A percentile compares a stretch with the other conserved stretches of the same genome.
Conservation (phyloP, 1,140 invertebrate genomes). For the Sogatella furcifera region DNA sequence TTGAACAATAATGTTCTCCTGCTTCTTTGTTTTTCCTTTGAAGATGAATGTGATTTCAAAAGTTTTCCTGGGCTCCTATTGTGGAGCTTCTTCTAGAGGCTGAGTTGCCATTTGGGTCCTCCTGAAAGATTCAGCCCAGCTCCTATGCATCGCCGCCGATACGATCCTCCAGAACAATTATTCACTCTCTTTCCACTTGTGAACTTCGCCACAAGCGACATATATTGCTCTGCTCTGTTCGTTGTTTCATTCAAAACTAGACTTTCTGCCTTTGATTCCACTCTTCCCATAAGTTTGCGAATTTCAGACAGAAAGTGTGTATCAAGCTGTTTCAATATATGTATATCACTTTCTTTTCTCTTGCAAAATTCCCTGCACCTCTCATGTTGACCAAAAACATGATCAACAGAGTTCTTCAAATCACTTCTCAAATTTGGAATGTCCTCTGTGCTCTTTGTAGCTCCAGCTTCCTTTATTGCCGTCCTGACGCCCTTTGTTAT, state of each 20-base stretch:
- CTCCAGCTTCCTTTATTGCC: neutral
- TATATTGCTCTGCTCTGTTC: neutral
- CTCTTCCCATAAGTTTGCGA: neutral
- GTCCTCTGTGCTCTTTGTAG: neutral
- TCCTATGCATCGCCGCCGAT: neutral
- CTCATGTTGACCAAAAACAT: neutral
- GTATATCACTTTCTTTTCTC: neutral
- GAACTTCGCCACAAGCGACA: neutral
- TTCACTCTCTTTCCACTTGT: neutral
- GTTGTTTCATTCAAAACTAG: neutral
- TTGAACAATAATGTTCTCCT: neutral
- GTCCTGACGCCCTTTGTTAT: neutral
- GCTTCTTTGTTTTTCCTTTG: neutral
- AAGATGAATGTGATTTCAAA: too few relatives aligned
- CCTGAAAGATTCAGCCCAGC: neutral
- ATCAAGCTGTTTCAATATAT: neutral
- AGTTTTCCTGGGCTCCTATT: neutral
- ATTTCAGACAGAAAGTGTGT: neutral
- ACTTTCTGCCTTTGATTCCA: neutral
- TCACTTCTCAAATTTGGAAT: neutral
- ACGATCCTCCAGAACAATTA: neutral
- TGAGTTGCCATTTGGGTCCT: neutral
- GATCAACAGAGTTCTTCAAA: neutral
- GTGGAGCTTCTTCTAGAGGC: neutral
- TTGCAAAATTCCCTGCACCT: neutral